Evolutionary conservation across 2,113 vertebrate genomes (phyloP), one percentile per base, ranked within the genome.

Genomic region (Pao palembangensis): DNA sequence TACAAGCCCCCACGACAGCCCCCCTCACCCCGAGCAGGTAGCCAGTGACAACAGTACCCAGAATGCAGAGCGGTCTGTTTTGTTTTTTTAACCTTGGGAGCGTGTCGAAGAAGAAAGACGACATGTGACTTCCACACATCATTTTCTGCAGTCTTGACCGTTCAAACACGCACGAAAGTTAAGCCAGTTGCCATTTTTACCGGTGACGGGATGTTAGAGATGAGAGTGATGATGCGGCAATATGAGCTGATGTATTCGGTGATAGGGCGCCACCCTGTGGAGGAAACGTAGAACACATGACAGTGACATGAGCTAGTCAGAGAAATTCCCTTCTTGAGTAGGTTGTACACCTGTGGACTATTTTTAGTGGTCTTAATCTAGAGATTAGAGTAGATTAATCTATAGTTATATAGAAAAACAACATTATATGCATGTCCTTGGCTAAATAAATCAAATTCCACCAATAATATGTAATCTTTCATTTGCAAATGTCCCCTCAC

Each of bases 201-300:
- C 48, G 12, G 48, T 21, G 19, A 50, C 20, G 10, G 8, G 34
- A 38, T 3, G 34, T 12, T 38, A 2, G 10, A 38, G 49, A 47
- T 21, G 50, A 25, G 16, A 25, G 16, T 65, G 69, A 58, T 58
- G 58, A 43, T 50, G 61, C 14, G 2, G 11, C 4, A 10, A 47
- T 16, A 5, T 8, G n/a, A 2, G 28, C 25, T 2, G 51, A 12
- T 21, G 28, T 46, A 38, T 67, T 49, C n/a, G 53, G 80, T 25
- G 0, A 20, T 61, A 51, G 83, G 82, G 65, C 66, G 54, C 80
- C 83, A 80, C 73, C 86, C 72, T 14, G 69, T 81, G 88, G 28
- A 68, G 2, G 19, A 1, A 8, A 1, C 2, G 52, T 15, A 19
- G 46, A 38, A 38, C 8, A 38, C 67, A 71, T 16, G 46, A 3